Percentiles rank a stretch among this genome's conserved stretches.
phyloP scores from a whole-genome alignment of 2,113 vertebrate species.

The Brachyhypopomus occidentalis region DNA sequence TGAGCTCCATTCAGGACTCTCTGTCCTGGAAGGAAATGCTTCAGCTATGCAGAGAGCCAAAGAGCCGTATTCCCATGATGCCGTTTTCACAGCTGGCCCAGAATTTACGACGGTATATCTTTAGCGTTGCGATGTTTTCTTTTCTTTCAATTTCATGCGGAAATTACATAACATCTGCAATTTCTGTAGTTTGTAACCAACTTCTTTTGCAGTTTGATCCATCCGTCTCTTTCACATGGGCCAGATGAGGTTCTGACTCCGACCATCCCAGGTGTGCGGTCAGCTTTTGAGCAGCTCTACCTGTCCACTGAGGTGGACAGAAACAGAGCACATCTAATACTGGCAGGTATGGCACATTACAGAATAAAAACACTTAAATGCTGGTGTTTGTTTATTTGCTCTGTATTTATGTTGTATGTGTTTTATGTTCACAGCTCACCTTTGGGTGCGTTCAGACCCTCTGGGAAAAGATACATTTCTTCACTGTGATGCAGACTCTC shows the following conservation, averaged over 20 bases:
- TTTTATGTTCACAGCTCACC: slow-evolving; percentile 65
- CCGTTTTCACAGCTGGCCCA: slow-evolving; percentile 75
- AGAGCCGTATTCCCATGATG: slow-evolving; percentile 73
- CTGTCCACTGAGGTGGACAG: slow-evolving; percentile 63
- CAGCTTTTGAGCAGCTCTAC: slow-evolving; percentile 72
- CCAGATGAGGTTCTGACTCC: slow-evolving; percentile 62
- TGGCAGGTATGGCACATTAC: slow-evolving; percentile 73
- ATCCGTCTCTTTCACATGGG: slow-evolving; percentile 52
- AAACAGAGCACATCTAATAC: slow-evolving; percentile 71
- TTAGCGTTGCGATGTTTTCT: neutral
- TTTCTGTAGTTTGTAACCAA: too few species aligned
- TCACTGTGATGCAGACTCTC: slow-evolving; percentile 71
- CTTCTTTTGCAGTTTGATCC: slow-evolving; percentile 59
- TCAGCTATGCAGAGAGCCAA: slow-evolving; percentile 61
- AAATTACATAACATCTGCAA: too few species aligned
- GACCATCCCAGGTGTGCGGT: slow-evolving; percentile 64
- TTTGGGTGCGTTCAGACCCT: slow-evolving; percentile 78
- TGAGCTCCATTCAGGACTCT: slow-evolving; percentile 52
- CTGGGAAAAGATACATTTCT: slow-evolving; percentile 71
- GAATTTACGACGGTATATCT: slow-evolving; percentile 75
- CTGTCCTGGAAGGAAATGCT: slow-evolving; percentile 73
- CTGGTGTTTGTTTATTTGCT: too few species aligned
- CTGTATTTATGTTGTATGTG: neutral
- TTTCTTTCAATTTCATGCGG: neutral
- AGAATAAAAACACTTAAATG: neutral